These are phyloP conservation scores for Cylindroiulus punctatus DNA, from an alignment of 2,888 invertebrate genomes.

Conservation along the genomic window DNA sequence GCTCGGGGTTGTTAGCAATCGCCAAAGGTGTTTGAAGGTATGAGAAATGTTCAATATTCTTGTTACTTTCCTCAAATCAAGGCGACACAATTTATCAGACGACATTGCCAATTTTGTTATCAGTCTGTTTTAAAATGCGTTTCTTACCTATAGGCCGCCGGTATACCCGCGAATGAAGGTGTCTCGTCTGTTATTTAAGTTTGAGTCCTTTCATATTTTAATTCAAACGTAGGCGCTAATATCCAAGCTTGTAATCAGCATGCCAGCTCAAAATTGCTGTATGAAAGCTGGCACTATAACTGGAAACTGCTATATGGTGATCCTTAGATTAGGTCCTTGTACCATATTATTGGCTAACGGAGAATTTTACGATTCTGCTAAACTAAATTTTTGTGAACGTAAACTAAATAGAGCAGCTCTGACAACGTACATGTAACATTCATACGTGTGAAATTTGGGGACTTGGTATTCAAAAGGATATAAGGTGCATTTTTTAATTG, in stretches of 20 bases:
- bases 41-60: slow-evolving; percentile 13
- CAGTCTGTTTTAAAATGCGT: neutral
- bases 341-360: neutral
- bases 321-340: too few species aligned
- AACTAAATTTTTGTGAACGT: neutral
- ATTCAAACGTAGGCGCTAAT: neutral
- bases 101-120: slow-evolving; percentile 27
- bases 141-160: neutral
- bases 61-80: neutral
- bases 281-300: neutral
- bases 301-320: neutral
- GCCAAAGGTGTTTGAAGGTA: slow-evolving; percentile 38
- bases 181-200: neutral
- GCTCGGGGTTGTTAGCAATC: slow-evolving; percentile 2
- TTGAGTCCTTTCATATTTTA: neutral
- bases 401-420: too few species aligned
- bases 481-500: too few species aligned
- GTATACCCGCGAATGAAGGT: neutral
- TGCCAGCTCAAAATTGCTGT: neutral
- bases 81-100: neutral
- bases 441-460: too few species aligned
- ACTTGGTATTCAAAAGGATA: too few species aligned
- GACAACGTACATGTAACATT: too few species aligned
- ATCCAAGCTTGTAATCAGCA: slow-evolving; percentile 12
- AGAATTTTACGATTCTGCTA: neutral